Conservation (phyloP, 1,140 invertebrate species). For the Drosophila tsacasi region DNA sequence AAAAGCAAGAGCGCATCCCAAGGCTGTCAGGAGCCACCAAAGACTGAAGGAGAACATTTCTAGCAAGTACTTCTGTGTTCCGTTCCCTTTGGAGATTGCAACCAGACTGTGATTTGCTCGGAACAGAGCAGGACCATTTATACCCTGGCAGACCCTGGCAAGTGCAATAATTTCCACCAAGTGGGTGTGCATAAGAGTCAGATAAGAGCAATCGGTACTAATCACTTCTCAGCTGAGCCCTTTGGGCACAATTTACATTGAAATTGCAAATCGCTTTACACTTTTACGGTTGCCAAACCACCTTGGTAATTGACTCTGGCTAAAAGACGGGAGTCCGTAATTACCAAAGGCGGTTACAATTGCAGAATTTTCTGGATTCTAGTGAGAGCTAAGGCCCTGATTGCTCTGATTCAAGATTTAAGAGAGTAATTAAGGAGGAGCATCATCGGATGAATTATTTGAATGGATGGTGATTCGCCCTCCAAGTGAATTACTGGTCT, state of each 20-base stretch:
- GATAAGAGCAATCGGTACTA: conserved; percentile 37
- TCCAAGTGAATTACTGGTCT: background rate
- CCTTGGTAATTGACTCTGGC: conserved; percentile 29
- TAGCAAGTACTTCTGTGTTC: conserved; percentile 15
- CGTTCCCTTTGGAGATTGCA: conserved; percentile 35
- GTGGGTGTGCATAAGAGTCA: conserved; percentile 37
- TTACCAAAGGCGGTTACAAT: conserved; percentile 20
- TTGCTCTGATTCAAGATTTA: conserved; percentile 29
- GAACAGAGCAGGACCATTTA: conserved; percentile 49
- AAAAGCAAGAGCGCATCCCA: conserved; percentile 15
- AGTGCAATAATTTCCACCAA: conserved; percentile 21
- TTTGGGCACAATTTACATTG: conserved; percentile 59
- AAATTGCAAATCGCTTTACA: conserved; percentile 48
- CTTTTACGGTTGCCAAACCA: conserved; percentile 57
- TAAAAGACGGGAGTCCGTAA: conserved; percentile 14
- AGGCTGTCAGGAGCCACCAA: conserved; percentile 26
- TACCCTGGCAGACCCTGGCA: conserved; percentile 30
- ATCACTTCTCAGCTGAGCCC: conserved; percentile 16
- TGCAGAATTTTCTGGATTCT: background rate
- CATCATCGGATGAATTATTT: background rate
- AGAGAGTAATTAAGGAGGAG: conserved; percentile 1
- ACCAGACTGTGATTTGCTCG: conserved; percentile 42
- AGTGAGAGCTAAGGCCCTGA: background rate
- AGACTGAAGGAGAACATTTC: conserved; percentile 26
- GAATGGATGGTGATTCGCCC: background rate